phyloP scores from a whole-genome alignment of 2,797 vertebrate species.

The Harpagifer antarcticus region DNA sequence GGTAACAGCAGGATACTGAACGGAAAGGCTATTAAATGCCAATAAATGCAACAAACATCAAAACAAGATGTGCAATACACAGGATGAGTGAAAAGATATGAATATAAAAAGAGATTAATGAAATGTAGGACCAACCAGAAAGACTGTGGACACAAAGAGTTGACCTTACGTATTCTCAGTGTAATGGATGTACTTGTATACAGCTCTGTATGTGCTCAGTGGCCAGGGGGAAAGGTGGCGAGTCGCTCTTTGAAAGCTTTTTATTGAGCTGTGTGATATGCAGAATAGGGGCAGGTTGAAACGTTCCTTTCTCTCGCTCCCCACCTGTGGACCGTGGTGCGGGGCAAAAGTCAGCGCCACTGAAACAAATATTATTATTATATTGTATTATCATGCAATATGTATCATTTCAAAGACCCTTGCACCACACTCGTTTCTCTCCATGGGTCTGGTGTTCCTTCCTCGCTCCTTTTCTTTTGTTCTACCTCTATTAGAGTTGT shows the following conservation, averaged over 20 bases:
- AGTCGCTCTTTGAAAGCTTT: constrained; percentile 21
- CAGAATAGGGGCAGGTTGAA: constrained; percentile 27
- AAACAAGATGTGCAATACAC: background rate
- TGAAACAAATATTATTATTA: too few relatives aligned
- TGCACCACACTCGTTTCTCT: constrained; percentile 57
- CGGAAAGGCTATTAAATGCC: background rate
- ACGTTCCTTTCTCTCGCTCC: constrained; percentile 26
- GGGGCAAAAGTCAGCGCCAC: constrained; percentile 53
- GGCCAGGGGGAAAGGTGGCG: background rate
- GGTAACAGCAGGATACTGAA: background rate
- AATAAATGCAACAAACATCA: background rate
- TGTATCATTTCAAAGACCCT: constrained; percentile 69
- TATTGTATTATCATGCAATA: constrained; percentile 63
- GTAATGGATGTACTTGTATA: constrained; percentile 17
- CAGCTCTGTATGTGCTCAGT: background rate
- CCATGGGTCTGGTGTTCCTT: constrained; percentile 33
- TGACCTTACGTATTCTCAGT: constrained; percentile 9
- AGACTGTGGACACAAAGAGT: background rate
- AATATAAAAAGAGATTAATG: constrained; percentile 6
- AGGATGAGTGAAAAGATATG: background rate
- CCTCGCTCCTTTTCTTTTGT: constrained; percentile 74
- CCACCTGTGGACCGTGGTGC: constrained; percentile 59
- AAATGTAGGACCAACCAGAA: background rate
- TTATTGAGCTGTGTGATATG: constrained; percentile 27
- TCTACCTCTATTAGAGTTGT: constrained; percentile 77